A percentile compares a stretch with the other conserved stretches of the same genome.
These are phyloP conservation scores for Acropternis orthonyx DNA, from an alignment of 2,797 vertebrate species.

Conservation along the genomic window DNA sequence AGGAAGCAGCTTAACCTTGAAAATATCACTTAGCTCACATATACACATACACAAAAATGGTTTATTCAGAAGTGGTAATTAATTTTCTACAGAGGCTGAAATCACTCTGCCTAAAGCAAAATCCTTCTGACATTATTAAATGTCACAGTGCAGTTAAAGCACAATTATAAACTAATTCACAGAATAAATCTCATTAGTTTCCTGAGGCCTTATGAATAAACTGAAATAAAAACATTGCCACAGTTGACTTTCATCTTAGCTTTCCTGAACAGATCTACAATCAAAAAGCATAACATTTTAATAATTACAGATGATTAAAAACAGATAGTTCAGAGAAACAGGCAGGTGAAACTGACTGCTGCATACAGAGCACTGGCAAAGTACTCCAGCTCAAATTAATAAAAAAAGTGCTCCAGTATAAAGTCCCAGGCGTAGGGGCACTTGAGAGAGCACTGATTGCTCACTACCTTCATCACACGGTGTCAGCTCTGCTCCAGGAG, in stretches of 20 bases:
- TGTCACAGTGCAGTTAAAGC: conserved; percentile 76
- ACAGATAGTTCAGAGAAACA: background rate
- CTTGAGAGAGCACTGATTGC: too few relatives aligned
- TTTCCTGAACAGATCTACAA: conserved; percentile 43
- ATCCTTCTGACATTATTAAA: conserved; percentile 81
- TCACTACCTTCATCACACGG: accelerated
- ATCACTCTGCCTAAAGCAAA: conserved; percentile 76
- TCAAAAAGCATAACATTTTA: conserved; percentile 39
- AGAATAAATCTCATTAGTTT: conserved; percentile 79
- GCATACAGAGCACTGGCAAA: accelerated
- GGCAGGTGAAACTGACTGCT: background rate
- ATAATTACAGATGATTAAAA: conserved; percentile 58
- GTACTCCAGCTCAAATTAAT: background rate
- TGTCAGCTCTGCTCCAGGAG: background rate
- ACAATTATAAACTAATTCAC: conserved; percentile 80
- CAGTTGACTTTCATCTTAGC: conserved; percentile 59
- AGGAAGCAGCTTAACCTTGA: conserved; percentile 73
- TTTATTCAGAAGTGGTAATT: conserved; percentile 71
- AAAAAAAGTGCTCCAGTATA: background rate
- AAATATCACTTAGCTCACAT: conserved; percentile 48
- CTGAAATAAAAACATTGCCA: conserved; percentile 56
- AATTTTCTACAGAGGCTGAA: conserved; percentile 73
- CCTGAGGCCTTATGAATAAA: conserved; percentile 70
- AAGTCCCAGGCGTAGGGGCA: background rate
- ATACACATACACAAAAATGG: background rate